phyloP scores from a whole-genome alignment of 2,113 vertebrate genomes.

The Antechinus flavipes region DNA sequence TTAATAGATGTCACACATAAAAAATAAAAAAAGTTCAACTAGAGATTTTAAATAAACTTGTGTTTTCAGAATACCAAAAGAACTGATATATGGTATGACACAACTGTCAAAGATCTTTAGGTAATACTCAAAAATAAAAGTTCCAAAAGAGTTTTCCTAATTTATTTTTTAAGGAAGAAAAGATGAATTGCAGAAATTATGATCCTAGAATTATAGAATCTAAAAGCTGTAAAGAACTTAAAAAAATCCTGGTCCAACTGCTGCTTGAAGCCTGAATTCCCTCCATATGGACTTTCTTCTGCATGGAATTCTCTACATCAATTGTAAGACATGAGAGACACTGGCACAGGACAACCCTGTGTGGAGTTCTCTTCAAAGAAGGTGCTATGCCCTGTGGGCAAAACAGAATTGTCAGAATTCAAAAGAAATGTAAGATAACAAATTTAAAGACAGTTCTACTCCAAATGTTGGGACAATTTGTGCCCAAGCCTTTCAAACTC shows the following conservation, averaged over 20 bases:
- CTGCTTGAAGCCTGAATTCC: background rate
- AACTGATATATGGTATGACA: background rate
- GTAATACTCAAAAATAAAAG: background rate
- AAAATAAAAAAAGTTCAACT: background rate
- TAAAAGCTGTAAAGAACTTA: background rate
- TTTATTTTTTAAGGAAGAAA: background rate
- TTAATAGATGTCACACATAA: background rate
- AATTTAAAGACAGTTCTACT: too few species aligned
- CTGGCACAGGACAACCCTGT: too few species aligned
- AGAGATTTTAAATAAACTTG: background rate
- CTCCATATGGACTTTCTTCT: background rate
- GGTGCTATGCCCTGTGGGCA: too few species aligned
- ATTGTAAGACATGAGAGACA: too few species aligned
- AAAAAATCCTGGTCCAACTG: background rate
- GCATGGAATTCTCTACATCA: too few species aligned
- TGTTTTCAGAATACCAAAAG: background rate
- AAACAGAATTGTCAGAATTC: too few species aligned
- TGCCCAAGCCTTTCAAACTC: too few species aligned
- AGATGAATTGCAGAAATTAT: background rate
- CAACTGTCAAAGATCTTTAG: too few species aligned
- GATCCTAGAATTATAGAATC: background rate
- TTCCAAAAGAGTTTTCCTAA: background rate
- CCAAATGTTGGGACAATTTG: too few species aligned
- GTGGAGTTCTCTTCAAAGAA: too few species aligned
- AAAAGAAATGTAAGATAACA: too few species aligned